Conservation (phyloP, 2,797 vertebrate genomes). For the Euthynnus affinis region DNA sequence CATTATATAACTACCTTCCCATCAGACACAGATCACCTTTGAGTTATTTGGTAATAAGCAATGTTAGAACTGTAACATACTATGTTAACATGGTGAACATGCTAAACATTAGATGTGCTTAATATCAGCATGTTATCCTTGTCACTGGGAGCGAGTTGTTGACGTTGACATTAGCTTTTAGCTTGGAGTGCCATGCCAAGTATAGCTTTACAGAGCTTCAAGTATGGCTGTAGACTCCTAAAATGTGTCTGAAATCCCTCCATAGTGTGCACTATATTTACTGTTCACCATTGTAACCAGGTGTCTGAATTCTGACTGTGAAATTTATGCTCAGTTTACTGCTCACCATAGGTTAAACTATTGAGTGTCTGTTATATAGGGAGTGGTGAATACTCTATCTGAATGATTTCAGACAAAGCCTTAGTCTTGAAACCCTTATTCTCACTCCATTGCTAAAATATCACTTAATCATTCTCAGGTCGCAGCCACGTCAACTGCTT, state of each 20-base stretch:
- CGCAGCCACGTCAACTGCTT: conserved; percentile 15
- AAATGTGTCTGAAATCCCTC: not conserved
- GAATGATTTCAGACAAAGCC: not conserved
- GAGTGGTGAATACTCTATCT: not conserved
- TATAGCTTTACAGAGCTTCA: not conserved
- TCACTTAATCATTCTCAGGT: conserved; percentile 21
- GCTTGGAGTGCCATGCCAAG: not conserved
- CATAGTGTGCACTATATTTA: not conserved
- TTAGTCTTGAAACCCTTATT: not conserved
- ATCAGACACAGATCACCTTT: not conserved
- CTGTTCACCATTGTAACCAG: not conserved
- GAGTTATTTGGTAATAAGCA: not conserved
- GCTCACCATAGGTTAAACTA: not conserved
- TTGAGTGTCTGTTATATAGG: not conserved
- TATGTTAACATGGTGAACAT: not conserved
- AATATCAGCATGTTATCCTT: too few relatives aligned
- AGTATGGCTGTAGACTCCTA: not conserved
- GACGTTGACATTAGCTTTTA: not conserved
- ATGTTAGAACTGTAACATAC: not conserved
- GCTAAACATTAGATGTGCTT: too few relatives aligned
- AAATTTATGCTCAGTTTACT: not conserved
- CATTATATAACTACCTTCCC: too few relatives aligned
- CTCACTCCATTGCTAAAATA: not conserved
- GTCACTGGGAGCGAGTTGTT: not conserved
- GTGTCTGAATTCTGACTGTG: not conserved